Evolutionary conservation across 2,797 vertebrate genomes (phyloP).

Genomic region (Vultur gryphus): DNA sequence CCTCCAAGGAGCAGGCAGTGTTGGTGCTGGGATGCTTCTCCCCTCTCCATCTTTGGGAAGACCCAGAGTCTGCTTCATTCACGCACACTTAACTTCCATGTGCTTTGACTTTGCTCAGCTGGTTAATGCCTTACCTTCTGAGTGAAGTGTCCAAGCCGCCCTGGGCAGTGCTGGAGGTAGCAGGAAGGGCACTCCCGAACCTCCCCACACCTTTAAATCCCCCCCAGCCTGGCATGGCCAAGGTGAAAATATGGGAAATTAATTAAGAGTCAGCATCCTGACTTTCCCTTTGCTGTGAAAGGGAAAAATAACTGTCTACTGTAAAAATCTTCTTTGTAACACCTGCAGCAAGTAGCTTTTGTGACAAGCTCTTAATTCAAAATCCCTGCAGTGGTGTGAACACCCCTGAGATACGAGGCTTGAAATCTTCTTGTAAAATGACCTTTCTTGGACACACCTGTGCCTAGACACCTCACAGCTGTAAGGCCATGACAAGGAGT

Average conservation of each 20-base stretch:
- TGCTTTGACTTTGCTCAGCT: background rate
- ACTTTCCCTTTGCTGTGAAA: background rate
- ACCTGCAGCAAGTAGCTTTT: background rate
- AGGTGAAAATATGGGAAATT: background rate
- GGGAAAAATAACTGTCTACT: background rate
- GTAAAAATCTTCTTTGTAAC: background rate
- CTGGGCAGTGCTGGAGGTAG: background rate
- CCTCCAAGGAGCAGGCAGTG: background rate
- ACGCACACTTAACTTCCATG: fast-evolving
- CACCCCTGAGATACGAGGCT: background rate
- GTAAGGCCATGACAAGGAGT: background rate
- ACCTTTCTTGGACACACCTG: background rate
- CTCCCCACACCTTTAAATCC: background rate
- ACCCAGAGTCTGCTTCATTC: background rate
- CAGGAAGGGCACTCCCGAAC: background rate
- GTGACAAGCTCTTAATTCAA: background rate
- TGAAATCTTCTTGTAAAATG: background rate
- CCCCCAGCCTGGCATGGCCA: fast-evolving
- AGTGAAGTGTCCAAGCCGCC: background rate
- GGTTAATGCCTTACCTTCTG: background rate
- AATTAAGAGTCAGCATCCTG: background rate
- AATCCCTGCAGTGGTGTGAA: background rate
- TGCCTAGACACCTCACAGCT: background rate
- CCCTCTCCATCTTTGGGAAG: background rate
- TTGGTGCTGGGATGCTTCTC: background rate